Evolutionary conservation across 1,140 invertebrate genomes (phyloP), one percentile per base, ranked within the genome.

Genomic region (Globodera rostochiensis): DNA sequence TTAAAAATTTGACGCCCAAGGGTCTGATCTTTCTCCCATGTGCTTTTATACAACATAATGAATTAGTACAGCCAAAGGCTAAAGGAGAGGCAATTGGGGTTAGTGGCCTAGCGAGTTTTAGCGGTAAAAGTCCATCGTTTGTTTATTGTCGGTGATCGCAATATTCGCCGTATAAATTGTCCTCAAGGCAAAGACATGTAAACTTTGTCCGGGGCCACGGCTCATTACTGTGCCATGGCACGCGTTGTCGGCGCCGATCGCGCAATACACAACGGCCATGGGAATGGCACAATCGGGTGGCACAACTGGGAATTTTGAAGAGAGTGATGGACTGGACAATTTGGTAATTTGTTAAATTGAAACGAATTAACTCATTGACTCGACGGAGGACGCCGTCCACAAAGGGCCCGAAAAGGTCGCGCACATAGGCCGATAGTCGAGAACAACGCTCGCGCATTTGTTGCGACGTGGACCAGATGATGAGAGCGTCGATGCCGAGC

Each of bases 381-480:
- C 74, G 71, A 15, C 60, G 50, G 13, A 60, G 50, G 15, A 81
- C 46, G 46, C 70, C 60, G 67, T 57, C 50, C 7, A 60, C 74
- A 75, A 84, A 85, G 3, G 83, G 83, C 8, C 83, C 83, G 47
- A 84, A 60, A 53, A 74, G 13, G 64, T 57, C 80, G 25, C 78
- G 47, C 53, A 84, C 45, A 66, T 82, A 84, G 6, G 50, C 36
- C 6, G 76, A 53, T 49, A 84, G 77, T 19, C 25, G 19, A 46
- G 73, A n/a, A 47, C 83, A 84, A 6, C 83, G 81, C 71, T 85
- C n/a, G 36, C 50, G 73, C 81, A 84, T 84, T 25, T 75, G 46
- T n/a, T 77, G 25, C 19, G 79, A 81, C n/a, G 57, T 85, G 25
- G 76, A 79, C 84, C 84, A 85, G 9, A 85, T n/a, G 49, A 85